These are phyloP conservation scores for Drosophila pandora DNA, from an alignment of 1,140 invertebrate genomes.

Conservation along the genomic window DNA sequence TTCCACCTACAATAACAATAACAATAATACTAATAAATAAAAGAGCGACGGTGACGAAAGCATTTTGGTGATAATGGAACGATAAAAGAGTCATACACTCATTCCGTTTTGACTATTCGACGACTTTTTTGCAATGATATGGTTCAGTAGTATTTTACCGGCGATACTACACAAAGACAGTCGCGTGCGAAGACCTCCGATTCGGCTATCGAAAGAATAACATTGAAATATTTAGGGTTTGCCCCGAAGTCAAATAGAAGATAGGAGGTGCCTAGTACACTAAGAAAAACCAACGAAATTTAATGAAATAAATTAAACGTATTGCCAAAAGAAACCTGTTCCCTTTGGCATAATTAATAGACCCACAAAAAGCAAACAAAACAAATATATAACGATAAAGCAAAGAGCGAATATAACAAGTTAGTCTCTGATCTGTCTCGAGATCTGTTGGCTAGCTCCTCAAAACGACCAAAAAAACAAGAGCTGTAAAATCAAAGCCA, in stretches of 20 bases:
- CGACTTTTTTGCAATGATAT: slow-evolving; percentile 38
- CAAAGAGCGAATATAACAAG: slow-evolving; percentile 30
- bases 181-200: slow-evolving; percentile 26
- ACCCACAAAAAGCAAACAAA: slow-evolving; percentile 15
- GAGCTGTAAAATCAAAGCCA: slow-evolving; percentile 20
- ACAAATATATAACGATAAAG: slow-evolving; percentile 19
- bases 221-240: slow-evolving; percentile 9
- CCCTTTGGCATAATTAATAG: slow-evolving; percentile 42
- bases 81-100: slow-evolving; percentile 66
- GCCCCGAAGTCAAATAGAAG: slow-evolving; percentile 12
- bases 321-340: slow-evolving; percentile 18
- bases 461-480: neutral
- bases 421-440: slow-evolving; percentile 41
- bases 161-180: slow-evolving; percentile 27
- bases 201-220: slow-evolving; percentile 11
- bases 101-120: slow-evolving; percentile 28
- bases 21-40: slow-evolving; percentile 47
- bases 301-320: slow-evolving; percentile 1
- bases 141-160: slow-evolving; percentile 14
- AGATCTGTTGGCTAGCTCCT: slow-evolving; percentile 18
- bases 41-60: slow-evolving; percentile 69
- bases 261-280: slow-evolving; percentile 18
- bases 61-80: slow-evolving; percentile 76
- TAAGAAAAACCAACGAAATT: slow-evolving; percentile 3
- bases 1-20: slow-evolving; percentile 24